These are phyloP conservation scores for Odontomachus brunneus DNA, from an alignment of 1,140 invertebrate genomes.

Conservation along the genomic window DNA sequence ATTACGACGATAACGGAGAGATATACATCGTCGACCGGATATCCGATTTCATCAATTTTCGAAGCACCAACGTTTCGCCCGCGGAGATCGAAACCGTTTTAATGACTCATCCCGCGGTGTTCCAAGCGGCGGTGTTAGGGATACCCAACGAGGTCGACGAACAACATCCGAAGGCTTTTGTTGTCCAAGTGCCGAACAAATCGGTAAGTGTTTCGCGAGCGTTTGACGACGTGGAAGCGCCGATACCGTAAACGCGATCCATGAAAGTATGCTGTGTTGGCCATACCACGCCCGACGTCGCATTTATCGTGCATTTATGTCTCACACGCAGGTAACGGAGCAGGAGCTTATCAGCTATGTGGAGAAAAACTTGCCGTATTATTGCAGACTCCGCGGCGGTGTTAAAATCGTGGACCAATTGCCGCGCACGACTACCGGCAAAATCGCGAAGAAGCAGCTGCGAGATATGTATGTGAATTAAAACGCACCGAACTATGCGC, in stretches of 20 bases:
- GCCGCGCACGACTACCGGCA: constrained; percentile 15
- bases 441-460: constrained; percentile 9
- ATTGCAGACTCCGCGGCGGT: constrained; percentile 10
- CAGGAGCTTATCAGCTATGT: constrained; percentile 23
- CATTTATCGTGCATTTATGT: background rate
- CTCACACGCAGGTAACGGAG: constrained; percentile 17
- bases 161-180: constrained; percentile 87
- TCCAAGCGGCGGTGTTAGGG: constrained; percentile 89
- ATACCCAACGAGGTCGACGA: constrained; percentile 86
- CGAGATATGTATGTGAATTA: background rate
- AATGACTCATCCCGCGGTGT: constrained; percentile 87
- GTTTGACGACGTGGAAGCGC: no score
- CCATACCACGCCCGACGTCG: no score
- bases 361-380: constrained; percentile 28
- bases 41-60: constrained; percentile 86
- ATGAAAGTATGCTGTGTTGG: no score
- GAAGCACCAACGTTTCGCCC: constrained; percentile 39
- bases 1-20: constrained; percentile 81
- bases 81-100: constrained; percentile 88
- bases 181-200: constrained; percentile 77
- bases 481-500: background rate
- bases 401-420: constrained; percentile 25
- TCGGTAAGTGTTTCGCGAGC: constrained; percentile 61
- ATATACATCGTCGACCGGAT: constrained; percentile 85
- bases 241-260: no score